phyloP scores from a whole-genome alignment of 2,797 vertebrate species.

The Phaenicophaeus curvirostris region DNA sequence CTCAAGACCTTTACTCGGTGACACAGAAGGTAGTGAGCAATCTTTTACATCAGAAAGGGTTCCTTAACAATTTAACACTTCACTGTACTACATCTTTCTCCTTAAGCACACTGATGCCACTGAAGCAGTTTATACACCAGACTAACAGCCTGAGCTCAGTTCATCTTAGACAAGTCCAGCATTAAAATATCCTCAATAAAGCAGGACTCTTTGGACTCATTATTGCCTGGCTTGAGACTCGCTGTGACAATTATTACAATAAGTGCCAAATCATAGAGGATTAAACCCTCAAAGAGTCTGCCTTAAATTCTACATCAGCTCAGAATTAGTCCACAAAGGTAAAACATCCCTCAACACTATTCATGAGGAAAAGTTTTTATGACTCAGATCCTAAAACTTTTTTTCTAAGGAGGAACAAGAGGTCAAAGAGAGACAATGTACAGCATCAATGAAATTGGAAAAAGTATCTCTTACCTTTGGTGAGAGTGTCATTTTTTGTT shows the following conservation, averaged over 20 bases:
- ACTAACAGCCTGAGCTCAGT: background rate
- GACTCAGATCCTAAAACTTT: background rate
- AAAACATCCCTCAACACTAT: background rate
- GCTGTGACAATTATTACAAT: background rate
- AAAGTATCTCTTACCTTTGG: background rate
- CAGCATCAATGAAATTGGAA: background rate
- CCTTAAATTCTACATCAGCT: background rate
- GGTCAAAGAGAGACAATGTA: background rate
- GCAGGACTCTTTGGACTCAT: background rate
- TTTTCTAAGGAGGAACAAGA: background rate
- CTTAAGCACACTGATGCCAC: background rate
- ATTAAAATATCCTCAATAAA: background rate
- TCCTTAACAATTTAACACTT: background rate
- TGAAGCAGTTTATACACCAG: background rate
- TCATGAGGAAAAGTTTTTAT: background rate
- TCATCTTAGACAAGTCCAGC: background rate
- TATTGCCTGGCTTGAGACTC: background rate
- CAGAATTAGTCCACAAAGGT: background rate
- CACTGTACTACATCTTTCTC: background rate
- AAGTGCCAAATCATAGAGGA: background rate
- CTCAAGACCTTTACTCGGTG: background rate
- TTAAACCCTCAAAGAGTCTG: background rate
- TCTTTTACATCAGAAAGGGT: background rate
- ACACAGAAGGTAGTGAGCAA: background rate
- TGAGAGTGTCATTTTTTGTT: background rate